Evolutionary conservation across 1,140 invertebrate species (phyloP).

Genomic region (Heliconius congener): DNA sequence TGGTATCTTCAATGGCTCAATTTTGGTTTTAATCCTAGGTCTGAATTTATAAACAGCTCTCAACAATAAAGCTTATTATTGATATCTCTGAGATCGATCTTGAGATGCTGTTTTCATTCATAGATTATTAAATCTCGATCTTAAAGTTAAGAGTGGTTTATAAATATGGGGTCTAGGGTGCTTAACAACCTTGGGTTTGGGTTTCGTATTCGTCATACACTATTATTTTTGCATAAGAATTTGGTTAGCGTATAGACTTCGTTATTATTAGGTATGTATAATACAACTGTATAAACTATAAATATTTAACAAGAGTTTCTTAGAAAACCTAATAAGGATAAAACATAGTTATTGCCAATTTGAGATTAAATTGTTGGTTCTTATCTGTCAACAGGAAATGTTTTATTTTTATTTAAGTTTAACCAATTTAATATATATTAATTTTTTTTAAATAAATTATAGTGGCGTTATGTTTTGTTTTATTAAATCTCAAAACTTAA

Average conservation of each 20-base stretch:
- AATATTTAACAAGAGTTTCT: slow-evolving; percentile 8
- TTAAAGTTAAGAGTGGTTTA: too few relatives aligned
- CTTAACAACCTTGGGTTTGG: too few relatives aligned
- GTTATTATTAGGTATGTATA: background rate
- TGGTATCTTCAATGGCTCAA: too few relatives aligned
- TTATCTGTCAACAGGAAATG: background rate
- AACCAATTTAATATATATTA: background rate
- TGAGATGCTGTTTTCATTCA: too few relatives aligned
- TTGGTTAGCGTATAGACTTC: background rate
- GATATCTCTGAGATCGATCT: too few relatives aligned
- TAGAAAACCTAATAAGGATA: slow-evolving; percentile 9
- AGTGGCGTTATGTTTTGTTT: background rate
- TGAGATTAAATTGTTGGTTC: background rate
- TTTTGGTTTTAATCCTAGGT: too few relatives aligned
- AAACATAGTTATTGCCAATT: slow-evolving; percentile 9
- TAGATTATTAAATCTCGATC: too few relatives aligned
- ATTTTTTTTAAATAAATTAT: background rate
- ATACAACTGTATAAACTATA: background rate
- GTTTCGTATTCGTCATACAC: too few relatives aligned
- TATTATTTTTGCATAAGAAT: background rate
- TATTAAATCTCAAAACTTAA: background rate
- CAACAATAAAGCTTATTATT: too few relatives aligned
- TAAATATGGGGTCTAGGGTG: too few relatives aligned
- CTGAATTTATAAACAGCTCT: too few relatives aligned
- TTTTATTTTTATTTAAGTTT: background rate